Evolutionary conservation across 1,140 invertebrate genomes (phyloP), one percentile per base, ranked within the genome.

Genomic region (Brachionus plicatilis): DNA sequence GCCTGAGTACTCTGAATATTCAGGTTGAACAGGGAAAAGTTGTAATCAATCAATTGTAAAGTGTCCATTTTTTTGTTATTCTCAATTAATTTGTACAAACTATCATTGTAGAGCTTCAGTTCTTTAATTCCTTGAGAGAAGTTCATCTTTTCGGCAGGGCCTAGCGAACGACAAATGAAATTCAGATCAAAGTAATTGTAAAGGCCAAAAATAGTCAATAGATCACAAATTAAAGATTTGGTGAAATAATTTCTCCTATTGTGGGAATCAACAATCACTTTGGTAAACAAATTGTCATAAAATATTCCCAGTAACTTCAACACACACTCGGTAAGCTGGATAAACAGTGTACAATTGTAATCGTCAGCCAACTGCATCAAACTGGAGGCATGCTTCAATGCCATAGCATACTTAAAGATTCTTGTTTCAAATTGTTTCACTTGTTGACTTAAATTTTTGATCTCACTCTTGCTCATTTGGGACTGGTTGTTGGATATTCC

Each of bases 11-110:
- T 43, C 29, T 82, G 50, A 47, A 82, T 33, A 8, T 68, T 68
- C 20, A 82, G 53, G 37, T 82, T 82, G 3, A 43, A 68, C 11
- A 82, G 43, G 14, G 24, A 41, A 47, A 60, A 60, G 29, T 82
- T 82, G 33, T 82, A 82, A 3, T 82, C 79, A 14, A 82, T 82
- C 7, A 82, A 1, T 82, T 82, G 79, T 5, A 65, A 82, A 20
- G 5, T n/a, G 11, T 68, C 41, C 79, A 82, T 82, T 37, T 65
- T 65, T 37, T 82, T 45, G 27, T 41, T 27, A 33, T 14, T 41
- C 20, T 65, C 7, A 12, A 82, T 47, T 5, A 82, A 47, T 43
- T 20, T 65, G 60, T 82, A 82, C 7, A 82, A 65, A 45, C 65
- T 82, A 20, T 82, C 50, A 33, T 82, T 82, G 12, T 65, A 82